Evolutionary conservation across 2,797 vertebrate species (phyloP).

Genomic region (Xenops minutus): DNA sequence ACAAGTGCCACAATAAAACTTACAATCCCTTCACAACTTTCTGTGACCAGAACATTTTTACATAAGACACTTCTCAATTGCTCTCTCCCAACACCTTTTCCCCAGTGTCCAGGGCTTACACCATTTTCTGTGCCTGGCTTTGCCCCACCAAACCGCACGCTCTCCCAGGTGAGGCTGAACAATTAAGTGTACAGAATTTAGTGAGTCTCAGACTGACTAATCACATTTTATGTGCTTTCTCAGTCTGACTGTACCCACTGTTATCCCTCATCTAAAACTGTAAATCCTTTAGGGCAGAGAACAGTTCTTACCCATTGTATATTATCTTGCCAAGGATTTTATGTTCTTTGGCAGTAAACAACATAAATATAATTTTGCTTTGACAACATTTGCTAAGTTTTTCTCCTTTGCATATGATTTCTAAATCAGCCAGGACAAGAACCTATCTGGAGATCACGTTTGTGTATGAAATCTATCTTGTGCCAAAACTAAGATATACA

Average conservation of each 20-base stretch:
- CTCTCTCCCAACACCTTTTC: neutral
- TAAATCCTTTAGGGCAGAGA: neutral
- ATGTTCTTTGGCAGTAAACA: neutral
- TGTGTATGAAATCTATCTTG: neutral
- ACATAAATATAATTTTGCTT: neutral
- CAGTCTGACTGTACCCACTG: neutral
- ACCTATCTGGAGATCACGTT: neutral
- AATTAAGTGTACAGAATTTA: neutral
- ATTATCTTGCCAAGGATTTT: neutral
- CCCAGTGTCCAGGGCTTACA: rapidly evolving
- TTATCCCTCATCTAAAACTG: slow-evolving; percentile 10
- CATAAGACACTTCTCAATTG: rapidly evolving
- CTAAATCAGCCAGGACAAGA: neutral
- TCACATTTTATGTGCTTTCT: neutral
- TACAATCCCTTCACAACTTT: neutral
- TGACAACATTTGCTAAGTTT: neutral
- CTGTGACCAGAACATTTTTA: neutral
- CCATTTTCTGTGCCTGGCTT: rapidly evolving
- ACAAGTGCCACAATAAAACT: neutral
- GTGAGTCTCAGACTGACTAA: neutral
- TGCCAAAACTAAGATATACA: slow-evolving; percentile 55
- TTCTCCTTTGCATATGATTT: neutral
- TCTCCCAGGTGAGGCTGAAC: neutral
- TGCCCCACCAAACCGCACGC: neutral
- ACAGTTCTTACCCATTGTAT: neutral